Evolutionary conservation across 2,797 vertebrate genomes (phyloP).

Genomic region (Peromyscus aztecus): DNA sequence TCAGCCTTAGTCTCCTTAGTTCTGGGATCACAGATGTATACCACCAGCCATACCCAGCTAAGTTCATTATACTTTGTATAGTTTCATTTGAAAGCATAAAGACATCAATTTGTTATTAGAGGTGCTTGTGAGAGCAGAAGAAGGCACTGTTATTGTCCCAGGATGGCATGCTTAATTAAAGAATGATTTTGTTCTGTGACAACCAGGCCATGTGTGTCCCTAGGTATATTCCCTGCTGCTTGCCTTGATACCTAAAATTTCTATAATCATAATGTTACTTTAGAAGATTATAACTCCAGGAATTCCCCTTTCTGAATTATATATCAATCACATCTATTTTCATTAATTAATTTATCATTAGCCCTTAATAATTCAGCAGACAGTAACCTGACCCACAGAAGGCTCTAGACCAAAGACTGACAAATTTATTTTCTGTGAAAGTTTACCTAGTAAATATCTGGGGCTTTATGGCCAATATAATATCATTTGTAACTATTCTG

Average conservation of each 20-base stretch:
- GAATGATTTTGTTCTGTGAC: background rate
- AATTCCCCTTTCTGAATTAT: conserved; percentile 13
- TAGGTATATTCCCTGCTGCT: background rate
- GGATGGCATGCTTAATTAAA: background rate
- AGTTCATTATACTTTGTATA: conserved; percentile 26
- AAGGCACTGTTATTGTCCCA: background rate
- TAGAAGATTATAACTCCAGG: conserved; percentile 21
- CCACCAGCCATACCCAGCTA: background rate
- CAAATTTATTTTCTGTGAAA: background rate
- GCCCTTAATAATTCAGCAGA: background rate
- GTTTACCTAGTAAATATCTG: background rate
- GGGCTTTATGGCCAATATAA: background rate
- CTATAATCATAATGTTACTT: background rate
- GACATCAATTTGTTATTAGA: background rate
- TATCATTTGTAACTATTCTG: background rate
- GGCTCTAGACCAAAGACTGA: background rate
- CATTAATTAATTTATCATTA: background rate
- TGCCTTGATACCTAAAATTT: conserved; percentile 31
- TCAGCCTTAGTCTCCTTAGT: background rate
- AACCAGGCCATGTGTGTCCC: background rate
- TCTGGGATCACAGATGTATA: background rate
- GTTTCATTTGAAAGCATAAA: conserved; percentile 5
- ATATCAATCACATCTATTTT: background rate
- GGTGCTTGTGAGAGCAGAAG: background rate
- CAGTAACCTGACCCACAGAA: conserved; percentile 9